Percentiles rank a stretch among this genome's conserved stretches.
Evolutionary conservation across 2,888 invertebrate genomes (phyloP).

Genomic region (Apamea monoglypha): DNA sequence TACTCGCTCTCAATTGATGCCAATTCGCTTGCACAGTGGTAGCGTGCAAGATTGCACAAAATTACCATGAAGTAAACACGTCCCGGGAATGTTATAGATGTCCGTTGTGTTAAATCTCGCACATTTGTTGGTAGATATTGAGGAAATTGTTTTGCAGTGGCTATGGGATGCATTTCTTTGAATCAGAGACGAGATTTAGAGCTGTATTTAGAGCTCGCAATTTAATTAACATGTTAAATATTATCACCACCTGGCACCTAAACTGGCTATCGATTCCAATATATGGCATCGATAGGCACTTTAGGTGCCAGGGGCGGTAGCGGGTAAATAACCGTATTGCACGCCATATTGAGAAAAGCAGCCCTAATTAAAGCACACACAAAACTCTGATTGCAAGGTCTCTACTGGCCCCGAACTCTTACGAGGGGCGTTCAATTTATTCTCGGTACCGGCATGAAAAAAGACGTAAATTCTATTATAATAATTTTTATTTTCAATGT

Average conservation of each 20-base stretch:
- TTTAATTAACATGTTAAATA: background rate
- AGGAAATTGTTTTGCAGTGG: background rate
- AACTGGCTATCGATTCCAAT: too few species aligned
- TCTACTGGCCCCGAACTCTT: background rate
- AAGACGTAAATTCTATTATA: too few species aligned
- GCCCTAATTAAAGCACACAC: background rate
- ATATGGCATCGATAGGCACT: background rate
- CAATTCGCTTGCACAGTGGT: slow-evolving; percentile 55
- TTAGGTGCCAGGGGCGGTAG: background rate
- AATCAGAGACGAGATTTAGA: background rate
- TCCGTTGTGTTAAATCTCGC: background rate
- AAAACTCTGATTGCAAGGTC: background rate
- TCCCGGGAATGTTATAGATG: background rate
- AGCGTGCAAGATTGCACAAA: slow-evolving; percentile 53
- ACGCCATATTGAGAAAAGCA: background rate
- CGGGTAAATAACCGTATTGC: background rate
- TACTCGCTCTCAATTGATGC: slow-evolving; percentile 47
- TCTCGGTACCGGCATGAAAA: too few species aligned
- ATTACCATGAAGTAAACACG: slow-evolving; percentile 28
- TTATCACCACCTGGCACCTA: too few species aligned
- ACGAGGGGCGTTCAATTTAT: too few species aligned
- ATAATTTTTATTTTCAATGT: too few species aligned
- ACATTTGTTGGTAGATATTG: slow-evolving; percentile 2
- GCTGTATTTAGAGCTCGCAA: background rate
- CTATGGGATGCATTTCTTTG: background rate